Evolutionary conservation across 30 jellyfish, hydroid and myxozoan genomes (phyloP), one percentile per base, ranked within the genome.

Genomic region (Nemopilema nomurai): DNA sequence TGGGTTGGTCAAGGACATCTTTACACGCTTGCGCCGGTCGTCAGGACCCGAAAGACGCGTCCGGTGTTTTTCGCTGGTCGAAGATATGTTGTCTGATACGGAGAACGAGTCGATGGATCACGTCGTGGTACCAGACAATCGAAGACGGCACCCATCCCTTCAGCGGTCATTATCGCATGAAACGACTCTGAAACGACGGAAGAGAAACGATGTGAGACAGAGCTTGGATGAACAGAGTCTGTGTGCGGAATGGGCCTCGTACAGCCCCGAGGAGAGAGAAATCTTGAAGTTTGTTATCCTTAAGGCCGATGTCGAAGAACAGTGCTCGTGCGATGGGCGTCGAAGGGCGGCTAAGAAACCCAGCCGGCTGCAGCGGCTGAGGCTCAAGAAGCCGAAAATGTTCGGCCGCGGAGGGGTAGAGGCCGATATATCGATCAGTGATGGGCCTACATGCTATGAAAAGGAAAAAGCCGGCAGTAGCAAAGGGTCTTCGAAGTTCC

Each of bases 211-310:
- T 28, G 32, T 28, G 26, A 51, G 80, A 7, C 33, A 17, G 63
- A 70, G 80, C 28, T 70, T 70, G 80, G 9, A 70, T 24, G 80
- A 70, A 70, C 65, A 70, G 50, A 51, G 33, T 1, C 50, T 25
- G 26, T 22, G 50, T 24, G 32, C 80, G 1, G 80, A 70, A 70
- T 70, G 80, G 80, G 80, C 80, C 7, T 27, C 49, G 1, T 70
- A 70, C 23, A 27, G 63, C 16, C 80, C 80, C 20, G 80, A 70
- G 17, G 80, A 70, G 27, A 13, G 63, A 28, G 49, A 28, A 28
- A 70, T 70, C 50, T 28, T 70, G 50, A 57, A 70, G 65, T 70
- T 70, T 70, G 80, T 70, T 23, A 24, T 70, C n/a, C 33, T 51
- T 4, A 70, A 70, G 17, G 80, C 80, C 25, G 50, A 57, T 25